Evolutionary conservation across 1,140 invertebrate species (phyloP), one percentile per base, ranked within the genome.

Genomic region (Araneus ventricosus): DNA sequence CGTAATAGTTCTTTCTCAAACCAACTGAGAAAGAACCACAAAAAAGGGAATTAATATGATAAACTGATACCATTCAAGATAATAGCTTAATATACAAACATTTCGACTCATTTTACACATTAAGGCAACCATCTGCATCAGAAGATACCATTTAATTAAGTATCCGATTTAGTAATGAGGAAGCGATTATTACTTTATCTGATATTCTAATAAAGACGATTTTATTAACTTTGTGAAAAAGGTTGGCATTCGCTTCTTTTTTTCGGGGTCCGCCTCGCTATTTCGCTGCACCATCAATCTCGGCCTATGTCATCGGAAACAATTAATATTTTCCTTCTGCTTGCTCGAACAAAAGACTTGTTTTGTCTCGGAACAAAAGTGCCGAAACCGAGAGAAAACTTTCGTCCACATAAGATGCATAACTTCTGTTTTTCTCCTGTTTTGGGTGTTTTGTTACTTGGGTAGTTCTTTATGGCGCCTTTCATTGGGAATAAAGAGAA

Each of bases 381-480:
- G 4, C 70, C 20, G 30, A 34, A 37, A 34, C 17, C 30, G 20
- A 37, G 34, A 17, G 59, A 63, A 24, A 75, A 75, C 70, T 75
- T 75, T 75, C 70, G 30, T 20, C 70, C 34, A n/a, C n/a, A 75
- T 20, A 34, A 30, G 34, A 34, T 20, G 34, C 70, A 17, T 30
- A 75, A 75, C 30, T 75, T 75, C 70, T 75, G 30, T 75, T 75
- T 75, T 75, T 75, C 70, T 30, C 70, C 37, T 75, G 70, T 75
- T 75, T 75, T 14, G 17, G 70, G 70, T 37, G 70, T 75, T 34
- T 75, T 75, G 70, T 75, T 75, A 75, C 70, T 75, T 37, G 5
- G 70, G 30, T 20, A 75, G 70, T 75, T 75, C 70, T 75, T 30
- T 75, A 75, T 34, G 34, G 20, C 34, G 14, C 20, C 70, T 75